Evolutionary conservation across 2,888 invertebrate species (phyloP), one percentile per base, ranked within the genome.

Genomic region (Cecidostiba fungosa): DNA sequence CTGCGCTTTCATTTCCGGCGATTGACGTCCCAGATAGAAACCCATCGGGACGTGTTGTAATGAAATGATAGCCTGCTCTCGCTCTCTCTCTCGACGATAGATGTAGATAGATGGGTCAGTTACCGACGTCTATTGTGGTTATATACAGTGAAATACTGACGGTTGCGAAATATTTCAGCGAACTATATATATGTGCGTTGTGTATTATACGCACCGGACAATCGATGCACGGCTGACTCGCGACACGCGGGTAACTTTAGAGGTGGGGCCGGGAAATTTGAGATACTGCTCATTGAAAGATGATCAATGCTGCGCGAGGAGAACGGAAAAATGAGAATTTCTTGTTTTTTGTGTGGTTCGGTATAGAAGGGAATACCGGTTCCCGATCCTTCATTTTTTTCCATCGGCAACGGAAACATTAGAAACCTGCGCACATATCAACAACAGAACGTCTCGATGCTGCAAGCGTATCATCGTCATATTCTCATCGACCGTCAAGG

Each of bases 1-100:
- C 85, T 88, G 83, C 84, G 85, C 84, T 62, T 86, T 86, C 88
- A 84, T 87, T 87, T 87, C 86, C 87, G 77, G 77, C 83, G 79
- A 70, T 78, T 82, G 83, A 50, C 62, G 86, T 77, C 50, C 73
- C 43, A 70, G 85, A 85, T 85, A 81, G 74, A 84, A 81, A 73
- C 23, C 76, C 70, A 76, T 78, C 72, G 69, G 70, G 74, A 80
- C 79, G 84, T 32, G 74, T 80, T 69, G 69, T 85, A 85, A 85
- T 85, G 85, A 77, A 85, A 85, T 81, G 85, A 85, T 85, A 62
- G 80, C 80, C 14, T 72, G 8, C 69, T 36, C 85, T 59, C 47
- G 59, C 59, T 43, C 80, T 32, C 43, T 4, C 84, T 62, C 47
- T 69, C 66, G 54, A 77, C 23, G 54, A 86, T 69, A 74, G 69